Evolutionary conservation across 2,888 invertebrate genomes (phyloP).

Genomic region (Phyto melanocephala): DNA sequence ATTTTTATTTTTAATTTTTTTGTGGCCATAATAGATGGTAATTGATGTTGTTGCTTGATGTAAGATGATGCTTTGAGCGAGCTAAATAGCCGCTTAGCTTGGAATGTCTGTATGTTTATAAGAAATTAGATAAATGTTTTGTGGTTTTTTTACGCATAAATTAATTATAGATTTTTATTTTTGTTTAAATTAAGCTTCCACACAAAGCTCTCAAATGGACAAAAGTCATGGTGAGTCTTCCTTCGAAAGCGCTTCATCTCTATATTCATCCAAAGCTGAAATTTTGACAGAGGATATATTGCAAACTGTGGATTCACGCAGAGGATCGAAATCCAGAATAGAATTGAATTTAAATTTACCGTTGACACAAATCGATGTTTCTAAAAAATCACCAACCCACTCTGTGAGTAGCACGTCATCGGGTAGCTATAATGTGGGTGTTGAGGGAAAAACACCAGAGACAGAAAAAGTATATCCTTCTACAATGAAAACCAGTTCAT

Average conservation of each 20-base stretch:
- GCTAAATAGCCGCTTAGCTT: constrained; percentile 48
- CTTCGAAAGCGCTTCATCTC: constrained; percentile 91
- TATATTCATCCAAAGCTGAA: constrained; percentile 89
- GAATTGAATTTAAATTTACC: constrained; percentile 63
- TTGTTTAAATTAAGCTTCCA: constrained; percentile 73
- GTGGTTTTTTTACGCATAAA: too few relatives aligned
- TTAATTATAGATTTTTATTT: neutral
- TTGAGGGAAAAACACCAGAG: constrained; percentile 65
- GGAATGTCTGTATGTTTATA: constrained; percentile 47
- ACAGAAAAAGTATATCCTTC: neutral
- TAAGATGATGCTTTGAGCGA: constrained; percentile 71
- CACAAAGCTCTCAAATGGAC: constrained; percentile 80
- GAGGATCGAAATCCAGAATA: constrained; percentile 42
- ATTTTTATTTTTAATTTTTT: constrained; percentile 7
- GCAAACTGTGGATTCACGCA: constrained; percentile 73
- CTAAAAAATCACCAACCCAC: constrained; percentile 79
- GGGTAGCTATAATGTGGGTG: constrained; percentile 81
- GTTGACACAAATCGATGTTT: constrained; percentile 66
- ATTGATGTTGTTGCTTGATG: constrained; percentile 78
- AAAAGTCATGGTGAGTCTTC: constrained; percentile 87
- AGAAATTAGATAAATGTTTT: constrained; percentile 35
- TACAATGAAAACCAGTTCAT: constrained; percentile 58
- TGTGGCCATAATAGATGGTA: constrained; percentile 69
- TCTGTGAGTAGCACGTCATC: constrained; percentile 82
- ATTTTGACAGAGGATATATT: constrained; percentile 83